Conservation (phyloP, 2,797 vertebrate genomes). For the Lithobates pipiens region DNA sequence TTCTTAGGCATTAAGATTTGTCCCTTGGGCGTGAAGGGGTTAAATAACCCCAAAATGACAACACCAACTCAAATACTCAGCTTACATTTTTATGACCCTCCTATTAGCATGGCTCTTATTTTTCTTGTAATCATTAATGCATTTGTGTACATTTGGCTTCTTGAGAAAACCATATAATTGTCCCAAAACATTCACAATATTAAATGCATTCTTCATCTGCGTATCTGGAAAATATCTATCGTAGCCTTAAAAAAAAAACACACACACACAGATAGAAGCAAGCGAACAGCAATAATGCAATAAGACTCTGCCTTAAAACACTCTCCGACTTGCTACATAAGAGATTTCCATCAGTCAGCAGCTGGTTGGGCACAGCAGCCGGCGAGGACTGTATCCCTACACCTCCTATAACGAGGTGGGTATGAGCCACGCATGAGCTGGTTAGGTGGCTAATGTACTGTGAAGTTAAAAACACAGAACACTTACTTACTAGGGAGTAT, state of each 20-base stretch:
- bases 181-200: not conserved
- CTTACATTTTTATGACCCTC: not conserved
- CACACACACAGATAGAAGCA: not conserved
- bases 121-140: not conserved
- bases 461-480: constrained; percentile 64
- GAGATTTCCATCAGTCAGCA: constrained; percentile 70
- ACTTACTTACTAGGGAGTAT: constrained; percentile 54
- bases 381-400: constrained; percentile 65
- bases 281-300: not conserved
- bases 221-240: constrained; percentile 43
- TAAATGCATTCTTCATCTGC: constrained; percentile 25
- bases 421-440: constrained; percentile 57
- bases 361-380: constrained; percentile 69
- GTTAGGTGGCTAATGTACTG: constrained; percentile 59
- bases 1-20: no score
- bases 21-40: no score
- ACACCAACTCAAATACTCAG: not conserved
- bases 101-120: not conserved
- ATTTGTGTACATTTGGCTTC: not conserved
- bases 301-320: constrained; percentile 15
- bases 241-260: not conserved
- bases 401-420: constrained; percentile 64
- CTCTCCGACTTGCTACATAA: constrained; percentile 1
- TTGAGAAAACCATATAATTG: not conserved
- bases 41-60: no score